Base-by-base conservation (phyloP, 2,888 invertebrate genomes). In the Dugesia japonica region DNA sequence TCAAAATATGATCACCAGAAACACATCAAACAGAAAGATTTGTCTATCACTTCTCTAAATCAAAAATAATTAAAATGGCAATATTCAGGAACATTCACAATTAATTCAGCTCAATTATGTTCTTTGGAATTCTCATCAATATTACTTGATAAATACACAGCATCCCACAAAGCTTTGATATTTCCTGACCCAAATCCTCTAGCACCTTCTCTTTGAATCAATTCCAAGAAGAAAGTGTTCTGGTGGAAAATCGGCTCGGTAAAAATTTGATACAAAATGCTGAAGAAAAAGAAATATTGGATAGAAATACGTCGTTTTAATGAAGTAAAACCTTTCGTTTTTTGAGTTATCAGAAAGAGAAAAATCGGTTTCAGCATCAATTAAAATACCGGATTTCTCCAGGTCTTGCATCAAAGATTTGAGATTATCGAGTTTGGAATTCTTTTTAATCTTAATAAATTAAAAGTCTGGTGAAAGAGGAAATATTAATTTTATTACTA, bases 181-280 rank as follows among this genome's bases (percentile, higher is more conserved):
- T 86, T 86, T 17, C 86, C 86, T 0, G 85, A 82, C 1, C 86
- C 86, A 79, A 86, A 86, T 0, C 86, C 86, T 38, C 80, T 80
- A 0, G 86, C 86, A 33, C 86, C 86, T 74, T 81, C 80, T 42
- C 86, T 80, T 78, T 86, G 85, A 33, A 86, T 85, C 13, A 86
- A 80, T 80, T 86, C 86, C 77, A 86, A 79, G 81, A 86, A 86
- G 79, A 86, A 86, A 0, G 86, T 86, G 77, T 86, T 83, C 74
- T 80, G 79, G 9, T 82, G 80, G 79, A 86, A 86, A 26, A 86
- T 77, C 0, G 86, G 86, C 74, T 83, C 81, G 0, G 86, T 85
- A 79, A 86, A 86, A 42, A 86, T 84, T 81, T 86, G 86, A 81
- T 86, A 81, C 26, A 86, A 80, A 79, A 85, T 86, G 78, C 85